Conservation (phyloP, 2,888 invertebrate genomes). For the Toxonevra muliebris region DNA sequence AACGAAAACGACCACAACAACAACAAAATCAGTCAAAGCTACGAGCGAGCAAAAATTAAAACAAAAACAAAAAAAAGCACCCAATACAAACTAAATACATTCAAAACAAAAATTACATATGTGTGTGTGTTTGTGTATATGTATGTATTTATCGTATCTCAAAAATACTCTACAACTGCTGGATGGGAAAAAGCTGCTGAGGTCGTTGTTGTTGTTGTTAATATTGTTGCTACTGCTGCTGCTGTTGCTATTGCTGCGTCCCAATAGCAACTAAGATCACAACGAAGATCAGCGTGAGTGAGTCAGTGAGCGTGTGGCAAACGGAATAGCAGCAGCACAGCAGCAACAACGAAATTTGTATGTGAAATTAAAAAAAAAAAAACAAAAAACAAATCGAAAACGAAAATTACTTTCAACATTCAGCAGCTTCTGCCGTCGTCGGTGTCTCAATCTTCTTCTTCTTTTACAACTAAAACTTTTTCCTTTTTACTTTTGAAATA, state of each 20-base stretch:
- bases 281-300: conserved; percentile 30
- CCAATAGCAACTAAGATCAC: conserved; percentile 38
- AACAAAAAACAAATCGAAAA: background rate
- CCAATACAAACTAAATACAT: background rate
- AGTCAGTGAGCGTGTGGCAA: conserved; percentile 53
- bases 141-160: background rate
- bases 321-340: conserved; percentile 47
- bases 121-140: background rate
- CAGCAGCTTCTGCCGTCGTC: no score
- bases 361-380: background rate
- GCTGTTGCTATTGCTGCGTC: conserved; percentile 38
- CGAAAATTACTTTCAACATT: no score
- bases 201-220: conserved; percentile 21
- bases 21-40: background rate
- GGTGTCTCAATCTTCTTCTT: no score
- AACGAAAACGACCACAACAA: background rate
- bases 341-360: conserved; percentile 39
- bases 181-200: background rate
- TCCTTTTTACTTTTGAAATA: no score
- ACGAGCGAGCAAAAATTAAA: background rate
- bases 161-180: background rate
- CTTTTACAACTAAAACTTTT: no score
- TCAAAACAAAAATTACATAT: background rate
- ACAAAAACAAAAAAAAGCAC: background rate
- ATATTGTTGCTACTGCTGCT: background rate